Conservation (phyloP, 2,113 vertebrate species). For the Danionella cerebrum region DNA sequence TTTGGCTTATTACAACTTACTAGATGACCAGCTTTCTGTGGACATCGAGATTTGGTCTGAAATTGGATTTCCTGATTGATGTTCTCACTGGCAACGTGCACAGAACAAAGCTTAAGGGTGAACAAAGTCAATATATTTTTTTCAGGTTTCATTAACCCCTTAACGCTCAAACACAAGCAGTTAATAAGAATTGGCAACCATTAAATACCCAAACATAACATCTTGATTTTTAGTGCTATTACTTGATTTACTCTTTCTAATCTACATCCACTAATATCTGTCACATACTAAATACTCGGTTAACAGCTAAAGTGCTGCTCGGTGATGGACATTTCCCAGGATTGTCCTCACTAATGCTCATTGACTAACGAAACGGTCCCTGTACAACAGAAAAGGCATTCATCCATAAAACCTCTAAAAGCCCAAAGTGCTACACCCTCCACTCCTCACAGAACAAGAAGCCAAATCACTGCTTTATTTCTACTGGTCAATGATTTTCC, state of each 20-base stretch:
- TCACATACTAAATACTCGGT: background rate
- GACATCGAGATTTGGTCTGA: too few relatives aligned
- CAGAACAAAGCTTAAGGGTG: too few relatives aligned
- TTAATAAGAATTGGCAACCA: too few relatives aligned
- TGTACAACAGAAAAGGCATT: constrained; percentile 26
- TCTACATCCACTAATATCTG: constrained; percentile 6
- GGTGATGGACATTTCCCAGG: constrained; percentile 4
- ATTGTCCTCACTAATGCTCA: constrained; percentile 32
- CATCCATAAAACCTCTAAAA: constrained; percentile 22
- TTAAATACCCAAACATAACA: too few relatives aligned
- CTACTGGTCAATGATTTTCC: constrained; percentile 21
- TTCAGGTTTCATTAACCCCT: too few relatives aligned
- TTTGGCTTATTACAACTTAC: too few relatives aligned
- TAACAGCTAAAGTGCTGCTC: constrained; percentile 8
- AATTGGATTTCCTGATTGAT: too few relatives aligned
- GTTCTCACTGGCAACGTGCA: too few relatives aligned
- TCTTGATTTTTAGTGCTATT: too few relatives aligned
- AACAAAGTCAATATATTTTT: too few relatives aligned
- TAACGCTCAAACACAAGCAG: too few relatives aligned
- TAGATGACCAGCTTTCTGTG: too few relatives aligned
- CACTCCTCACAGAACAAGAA: constrained; percentile 17
- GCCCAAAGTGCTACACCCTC: constrained; percentile 2
- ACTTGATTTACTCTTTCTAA: background rate
- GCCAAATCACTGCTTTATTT: constrained; percentile 28
- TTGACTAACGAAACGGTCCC: constrained; percentile 31